Percentiles rank a stretch among this genome's conserved stretches.
Conservation (phyloP, 2,797 vertebrate species). For the Pyrocephalus nanus region DNA sequence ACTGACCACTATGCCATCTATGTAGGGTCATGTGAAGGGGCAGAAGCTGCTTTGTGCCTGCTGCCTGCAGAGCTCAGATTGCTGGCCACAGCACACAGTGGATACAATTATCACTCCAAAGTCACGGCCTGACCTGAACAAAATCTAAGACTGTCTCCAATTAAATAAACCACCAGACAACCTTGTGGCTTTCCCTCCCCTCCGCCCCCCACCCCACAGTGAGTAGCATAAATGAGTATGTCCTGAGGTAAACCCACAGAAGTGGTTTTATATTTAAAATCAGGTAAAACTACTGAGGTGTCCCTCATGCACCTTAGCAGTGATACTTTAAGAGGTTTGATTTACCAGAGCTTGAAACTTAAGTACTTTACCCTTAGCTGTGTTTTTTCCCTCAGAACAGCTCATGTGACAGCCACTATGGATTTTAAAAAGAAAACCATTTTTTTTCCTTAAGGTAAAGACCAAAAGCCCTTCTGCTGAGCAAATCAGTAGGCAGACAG, state of each 20-base stretch:
- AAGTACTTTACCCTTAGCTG: conserved; percentile 20
- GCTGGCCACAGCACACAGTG: neutral
- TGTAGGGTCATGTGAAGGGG: fast-evolving
- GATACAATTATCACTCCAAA: neutral
- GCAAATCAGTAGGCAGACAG: conserved; percentile 35
- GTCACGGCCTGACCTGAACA: conserved; percentile 5
- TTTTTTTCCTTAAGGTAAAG: neutral
- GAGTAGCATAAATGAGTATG: neutral
- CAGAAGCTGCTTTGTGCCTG: neutral
- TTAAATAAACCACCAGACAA: neutral
- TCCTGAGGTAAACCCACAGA: conserved; percentile 36
- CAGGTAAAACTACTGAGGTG: neutral
- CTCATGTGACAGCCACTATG: neutral
- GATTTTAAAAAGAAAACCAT: neutral
- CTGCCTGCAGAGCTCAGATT: neutral
- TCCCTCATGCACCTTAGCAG: neutral
- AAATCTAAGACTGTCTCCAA: neutral
- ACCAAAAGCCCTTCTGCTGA: neutral
- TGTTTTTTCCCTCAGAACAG: conserved; percentile 36
- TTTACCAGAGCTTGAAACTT: neutral
- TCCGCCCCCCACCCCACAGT: fast-evolving
- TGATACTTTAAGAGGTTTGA: neutral
- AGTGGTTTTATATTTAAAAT: neutral
- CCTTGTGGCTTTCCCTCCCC: neutral
- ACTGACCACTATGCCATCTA: neutral